phyloP scores from a whole-genome alignment of 2,888 invertebrate genomes.

The Nebria salina region DNA sequence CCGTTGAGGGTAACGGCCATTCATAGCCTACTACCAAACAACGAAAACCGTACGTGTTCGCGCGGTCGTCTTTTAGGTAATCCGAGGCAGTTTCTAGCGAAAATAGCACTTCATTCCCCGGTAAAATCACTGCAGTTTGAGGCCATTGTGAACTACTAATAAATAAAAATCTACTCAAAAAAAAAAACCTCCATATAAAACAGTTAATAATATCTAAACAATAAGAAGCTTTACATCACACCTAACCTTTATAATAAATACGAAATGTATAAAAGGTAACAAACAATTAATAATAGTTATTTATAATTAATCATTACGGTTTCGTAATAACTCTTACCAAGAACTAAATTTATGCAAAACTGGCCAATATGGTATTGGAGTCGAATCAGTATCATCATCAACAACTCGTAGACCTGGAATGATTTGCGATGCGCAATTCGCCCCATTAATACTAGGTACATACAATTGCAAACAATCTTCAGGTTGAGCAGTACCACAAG shows the following conservation, averaged over 20 bases:
- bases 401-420: slow-evolving; percentile 53
- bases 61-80: slow-evolving; percentile 90
- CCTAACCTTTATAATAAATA: too few species aligned
- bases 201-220: too few species aligned
- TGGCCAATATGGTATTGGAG: slow-evolving; percentile 68
- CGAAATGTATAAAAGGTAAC: background rate
- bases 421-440: slow-evolving; percentile 42
- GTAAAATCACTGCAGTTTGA: slow-evolving; percentile 82
- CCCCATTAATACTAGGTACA: slow-evolving; percentile 65
- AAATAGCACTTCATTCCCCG: slow-evolving; percentile 94
- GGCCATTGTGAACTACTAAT: slow-evolving; percentile 81
- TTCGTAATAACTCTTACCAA: too few species aligned
- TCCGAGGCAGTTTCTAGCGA: slow-evolving; percentile 96
- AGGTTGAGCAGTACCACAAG: slow-evolving; percentile 91
- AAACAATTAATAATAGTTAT: slow-evolving; percentile 28
- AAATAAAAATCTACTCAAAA: slow-evolving; percentile 11
- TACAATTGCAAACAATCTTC: slow-evolving; percentile 87
- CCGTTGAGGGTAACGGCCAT: slow-evolving; percentile 69
- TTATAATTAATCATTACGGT: too few species aligned
- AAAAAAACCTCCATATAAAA: too few species aligned
- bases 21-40: slow-evolving; percentile 85
- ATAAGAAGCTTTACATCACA: too few species aligned
- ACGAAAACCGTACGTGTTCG: slow-evolving; percentile 81
- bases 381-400: slow-evolving; percentile 57
- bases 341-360: slow-evolving; percentile 74